phyloP scores from a whole-genome alignment of 2,113 vertebrate species.

The Trematocara zebra region DNA sequence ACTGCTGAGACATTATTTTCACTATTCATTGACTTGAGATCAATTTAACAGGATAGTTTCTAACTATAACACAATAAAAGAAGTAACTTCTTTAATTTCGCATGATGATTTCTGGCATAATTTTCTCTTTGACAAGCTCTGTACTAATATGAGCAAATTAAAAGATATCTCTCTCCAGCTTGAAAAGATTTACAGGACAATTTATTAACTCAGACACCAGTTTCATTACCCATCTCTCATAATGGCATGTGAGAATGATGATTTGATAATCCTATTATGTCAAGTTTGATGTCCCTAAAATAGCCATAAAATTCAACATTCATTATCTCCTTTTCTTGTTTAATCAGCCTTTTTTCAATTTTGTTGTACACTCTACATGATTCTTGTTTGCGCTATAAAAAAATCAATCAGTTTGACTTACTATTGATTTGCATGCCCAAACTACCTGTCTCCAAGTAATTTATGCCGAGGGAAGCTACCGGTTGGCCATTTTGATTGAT shows the following conservation, averaged over 20 bases:
- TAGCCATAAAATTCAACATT: background rate
- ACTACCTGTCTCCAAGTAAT: constrained; percentile 21
- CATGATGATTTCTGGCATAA: background rate
- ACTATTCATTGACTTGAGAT: constrained; percentile 1
- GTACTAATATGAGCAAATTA: background rate
- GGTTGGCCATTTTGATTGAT: constrained; percentile 39
- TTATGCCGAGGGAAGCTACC: constrained; percentile 5
- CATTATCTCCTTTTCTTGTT: background rate
- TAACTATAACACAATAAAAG: background rate
- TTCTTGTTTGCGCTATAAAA: constrained; percentile 12
- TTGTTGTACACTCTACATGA: background rate
- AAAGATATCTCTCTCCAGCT: background rate
- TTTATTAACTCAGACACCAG: background rate
- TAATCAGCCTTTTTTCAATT: background rate
- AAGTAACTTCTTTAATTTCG: background rate
- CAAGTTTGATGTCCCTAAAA: constrained; percentile 2
- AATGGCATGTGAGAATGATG: background rate
- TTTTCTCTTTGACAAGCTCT: background rate
- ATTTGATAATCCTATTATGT: background rate
- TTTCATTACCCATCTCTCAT: background rate
- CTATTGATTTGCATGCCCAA: constrained; percentile 29
- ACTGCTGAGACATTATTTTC: constrained; percentile 6
- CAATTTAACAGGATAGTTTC: constrained; percentile 6
- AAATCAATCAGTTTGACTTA: constrained; percentile 10
- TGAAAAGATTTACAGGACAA: background rate